Base-by-base conservation (phyloP, 2,888 invertebrate species). In the Orthosia cruda region DNA sequence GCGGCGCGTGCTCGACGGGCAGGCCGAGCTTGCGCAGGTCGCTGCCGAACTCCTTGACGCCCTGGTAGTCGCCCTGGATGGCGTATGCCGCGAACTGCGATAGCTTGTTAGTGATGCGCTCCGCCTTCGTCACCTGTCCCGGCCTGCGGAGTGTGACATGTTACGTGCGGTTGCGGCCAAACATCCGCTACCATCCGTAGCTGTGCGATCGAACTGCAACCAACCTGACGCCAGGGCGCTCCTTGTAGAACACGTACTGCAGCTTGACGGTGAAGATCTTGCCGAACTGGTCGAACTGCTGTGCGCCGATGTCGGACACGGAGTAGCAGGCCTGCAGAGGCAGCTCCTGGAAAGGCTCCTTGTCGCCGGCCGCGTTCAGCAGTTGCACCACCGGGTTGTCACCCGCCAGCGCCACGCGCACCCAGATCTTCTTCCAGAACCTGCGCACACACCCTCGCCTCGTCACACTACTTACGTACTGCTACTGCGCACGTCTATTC, bases 241-340 rank as follows among this genome's bases (percentile, higher is more conserved):
- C 99, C 94, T 99, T 99, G 94, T 99, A 99, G 95, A 99, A 99
- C 72, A 99, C 98, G 92, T 99, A 99, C 94, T 99, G 99, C 86
- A 99, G 96, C 94, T 99, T 99, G 73, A 99, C 98, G 0, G 99
- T 99, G 97, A 99, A 99, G 89, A 99, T 99, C 97, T 99, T 99
- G 49, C 99, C 99, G 93, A 98, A 99, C 94, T 99, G 99, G 95
- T 99, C 99, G 93, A 99, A 99, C 94, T 99, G 99, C 96, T 99
- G 99, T 52, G 99, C 99, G 66, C 98, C 98, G 64, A 99, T 98
- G 80, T 99, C 99, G 5, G 99, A 99, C 62, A 99, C 98, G 3
- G 99, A 99, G 95, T 99, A 99, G 93, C 99, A 99, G 2, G 99
- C 98, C 94, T 99, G 99, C 84, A 99, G 96, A 0, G 99, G 99